phyloP scores from a whole-genome alignment of 2,888 invertebrate species.

The Alitta virens region DNA sequence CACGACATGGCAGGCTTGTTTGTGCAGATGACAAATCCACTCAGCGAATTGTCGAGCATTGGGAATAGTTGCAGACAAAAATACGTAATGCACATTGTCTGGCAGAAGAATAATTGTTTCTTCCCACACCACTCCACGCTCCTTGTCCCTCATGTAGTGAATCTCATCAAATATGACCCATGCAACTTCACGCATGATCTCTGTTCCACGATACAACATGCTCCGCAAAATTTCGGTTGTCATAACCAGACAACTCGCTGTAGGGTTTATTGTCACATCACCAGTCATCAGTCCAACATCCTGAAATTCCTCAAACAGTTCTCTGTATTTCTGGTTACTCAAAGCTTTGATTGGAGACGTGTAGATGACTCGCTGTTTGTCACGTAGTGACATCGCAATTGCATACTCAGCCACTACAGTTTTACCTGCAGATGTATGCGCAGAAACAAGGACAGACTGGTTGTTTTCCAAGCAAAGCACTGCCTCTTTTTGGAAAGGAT shows the following conservation, averaged over 20 bases:
- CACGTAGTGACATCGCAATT: slow-evolving; percentile 87
- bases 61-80: slow-evolving; percentile 97
- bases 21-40: slow-evolving; percentile 74
- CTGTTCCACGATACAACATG: slow-evolving; percentile 97
- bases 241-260: slow-evolving; percentile 97
- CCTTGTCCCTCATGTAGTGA: slow-evolving; percentile 99
- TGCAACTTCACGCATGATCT: slow-evolving; percentile 98
- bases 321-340: slow-evolving; percentile 98
- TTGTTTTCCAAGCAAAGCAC: slow-evolving; percentile 95
- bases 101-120: slow-evolving; percentile 96
- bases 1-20: slow-evolving; percentile 90
- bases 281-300: slow-evolving; percentile 99
- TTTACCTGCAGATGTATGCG: slow-evolving; percentile 99
- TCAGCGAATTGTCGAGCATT: slow-evolving; percentile 86
- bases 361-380: slow-evolving; percentile 97
- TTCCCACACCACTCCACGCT: slow-evolving; percentile 99
- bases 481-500: slow-evolving; percentile 97
- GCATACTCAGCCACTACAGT: slow-evolving; percentile 97
- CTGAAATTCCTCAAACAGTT: slow-evolving; percentile 92
- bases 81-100: slow-evolving; percentile 97
- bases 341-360: slow-evolving; percentile 99
- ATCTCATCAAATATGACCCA: slow-evolving; percentile 99
- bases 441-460: slow-evolving; percentile 97
- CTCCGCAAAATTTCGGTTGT: slow-evolving; percentile 99
- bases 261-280: slow-evolving; percentile 98